Evolutionary conservation across 2,888 invertebrate genomes (phyloP), one percentile per base, ranked within the genome.

Genomic region (Teleiodes luculella): DNA sequence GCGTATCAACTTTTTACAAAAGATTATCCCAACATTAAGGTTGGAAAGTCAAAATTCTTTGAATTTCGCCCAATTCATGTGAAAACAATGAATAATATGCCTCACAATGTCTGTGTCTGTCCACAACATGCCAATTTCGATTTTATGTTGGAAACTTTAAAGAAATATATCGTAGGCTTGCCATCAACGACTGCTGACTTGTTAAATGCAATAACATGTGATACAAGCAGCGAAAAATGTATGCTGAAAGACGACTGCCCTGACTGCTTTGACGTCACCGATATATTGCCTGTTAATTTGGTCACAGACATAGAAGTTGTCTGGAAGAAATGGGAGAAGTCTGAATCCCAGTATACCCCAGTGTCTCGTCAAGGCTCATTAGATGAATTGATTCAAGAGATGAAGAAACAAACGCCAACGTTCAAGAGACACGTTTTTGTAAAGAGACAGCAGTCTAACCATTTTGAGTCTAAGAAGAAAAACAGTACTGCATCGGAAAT

Each of bases 51-150:
- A 24, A 52, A 33, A 49, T 56, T 56, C 35, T 56, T 36, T 49
- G 30, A 56, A 33, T 16, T 53, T n/a, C 14, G 52, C 6, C 56
- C 56, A 13, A 13, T 36, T 3, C 52, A 56, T 56, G 52, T 56
- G 4, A 39, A 35, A 35, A 35, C 35, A 35, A 35, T 35, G 35
- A 35, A 35, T 35, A 13, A n/a, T 24, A 35, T 35, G 35, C 35
- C 35, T 11, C n/a, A 35, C 13, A 35, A 53, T 46, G 46, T 53
- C 13, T 53, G 53, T 46, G 53, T 53, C 33, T 53, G 46, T 28
- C 10, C 14, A 28, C 37, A 53, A 20, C 53, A 53, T 28, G 46
- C 53, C 35, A 53, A 53, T 20, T 52, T 39, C 20, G 13, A 16
- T 31, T 53, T 36, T 46, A 18, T 53, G 24, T 11, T 46, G 8